Evolutionary conservation across 1,140 invertebrate species (phyloP).

Genomic region (Wasmannia auropunctata): DNA sequence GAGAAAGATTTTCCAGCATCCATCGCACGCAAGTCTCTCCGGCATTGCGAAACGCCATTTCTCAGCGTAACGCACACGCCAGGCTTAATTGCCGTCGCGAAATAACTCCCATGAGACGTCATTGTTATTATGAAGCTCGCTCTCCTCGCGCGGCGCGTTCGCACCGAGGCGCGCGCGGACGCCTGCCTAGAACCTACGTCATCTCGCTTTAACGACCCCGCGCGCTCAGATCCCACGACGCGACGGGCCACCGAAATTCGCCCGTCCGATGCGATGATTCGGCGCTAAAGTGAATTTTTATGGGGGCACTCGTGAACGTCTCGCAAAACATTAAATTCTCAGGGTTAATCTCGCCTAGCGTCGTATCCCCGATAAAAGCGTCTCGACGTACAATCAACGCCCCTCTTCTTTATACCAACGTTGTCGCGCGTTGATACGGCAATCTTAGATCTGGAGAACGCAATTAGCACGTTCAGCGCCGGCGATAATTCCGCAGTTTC

Average conservation of each 20-base stretch:
- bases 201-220: conserved; percentile 17
- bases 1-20: conserved; percentile 20
- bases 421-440: neutral
- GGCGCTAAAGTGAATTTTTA: conserved; percentile 37
- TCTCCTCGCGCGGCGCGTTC: conserved; percentile 23
- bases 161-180: conserved; percentile 3
- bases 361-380: conserved; percentile 11
- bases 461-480: conserved; percentile 40
- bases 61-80: conserved; percentile 55
- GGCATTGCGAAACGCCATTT: conserved; percentile 55
- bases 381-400: conserved; percentile 22
- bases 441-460: conserved; percentile 42
- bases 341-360: conserved; percentile 22
- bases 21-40: conserved; percentile 19
- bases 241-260: conserved; percentile 10
- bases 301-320: neutral
- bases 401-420: neutral
- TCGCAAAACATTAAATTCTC: conserved; percentile 20
- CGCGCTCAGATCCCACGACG: neutral
- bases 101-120: conserved; percentile 71
- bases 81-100: conserved; percentile 65
- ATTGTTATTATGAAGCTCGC: conserved; percentile 69
- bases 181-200: conserved; percentile 29
- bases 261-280: neutral
- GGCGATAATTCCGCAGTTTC: conserved; percentile 29